Base-by-base conservation (phyloP, 2,797 vertebrate genomes). In the Mus caroli region DNA sequence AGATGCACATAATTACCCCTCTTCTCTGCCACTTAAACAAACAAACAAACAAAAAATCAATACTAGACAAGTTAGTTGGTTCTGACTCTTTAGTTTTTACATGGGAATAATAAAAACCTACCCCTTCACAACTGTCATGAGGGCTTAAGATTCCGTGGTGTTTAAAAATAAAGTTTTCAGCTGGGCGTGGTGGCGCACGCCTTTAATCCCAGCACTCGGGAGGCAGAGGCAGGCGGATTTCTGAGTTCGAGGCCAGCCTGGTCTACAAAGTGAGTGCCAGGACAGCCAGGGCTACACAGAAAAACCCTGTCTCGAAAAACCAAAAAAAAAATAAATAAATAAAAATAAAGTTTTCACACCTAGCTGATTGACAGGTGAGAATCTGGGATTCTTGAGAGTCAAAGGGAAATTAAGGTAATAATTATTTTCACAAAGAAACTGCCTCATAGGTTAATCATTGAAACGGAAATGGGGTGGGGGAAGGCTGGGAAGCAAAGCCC, bases 91-190 rank as follows among this genome's bases (percentile, higher is more conserved):
- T 0, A 17, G 56, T 50, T 91, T 83, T 71, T 43, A 92, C 37
- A 54, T 86, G 15, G 40, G n/a, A 96, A 77, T 88, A 82, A 86
- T 73, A 73, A 86, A 92, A 95, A 37, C 20, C 62, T 83, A 90
- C 24, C 76, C 87, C 43, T 85, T 56, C 60, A 94, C 26, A 83
- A 78, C 24, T 94, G 7, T 82, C 94, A 17, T 28, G 50, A 96
- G 22, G 80, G 88, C 13, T 71, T 80, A 85, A 89, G 43, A 86
- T 58, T 75, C 34, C 56, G 10, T 73, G 60, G 37, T 34, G 17
- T 90, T 80, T 60, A 95, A 62, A 91, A 73, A 54, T 54, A 58
- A 75, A 22, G 11, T n/a, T 60, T 60, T 95, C 43, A 77, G n/a
- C n/a, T n/a, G n/a, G n/a, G n/a, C n/a, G n/a, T n/a, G n/a, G n/a